Evolutionary conservation across 2,797 vertebrate genomes (phyloP).

Genomic region (Xiphophorus birchmanni): DNA sequence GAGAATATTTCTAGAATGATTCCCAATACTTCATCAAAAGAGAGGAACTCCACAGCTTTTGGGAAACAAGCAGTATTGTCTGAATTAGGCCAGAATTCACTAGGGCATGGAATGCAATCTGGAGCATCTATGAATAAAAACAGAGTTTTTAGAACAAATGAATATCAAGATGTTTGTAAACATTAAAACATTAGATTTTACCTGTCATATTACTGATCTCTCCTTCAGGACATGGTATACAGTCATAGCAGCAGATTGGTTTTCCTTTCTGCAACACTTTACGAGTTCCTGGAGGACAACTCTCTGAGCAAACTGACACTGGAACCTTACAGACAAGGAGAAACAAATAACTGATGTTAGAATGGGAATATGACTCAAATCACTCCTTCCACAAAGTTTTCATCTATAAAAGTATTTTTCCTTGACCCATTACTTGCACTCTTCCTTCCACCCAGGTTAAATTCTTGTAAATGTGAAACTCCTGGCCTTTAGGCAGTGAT

Average conservation of each 20-base stretch:
- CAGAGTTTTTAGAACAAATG: background rate
- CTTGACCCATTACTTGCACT: conserved; percentile 35
- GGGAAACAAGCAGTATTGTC: conserved; percentile 55
- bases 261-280: conserved; percentile 73
- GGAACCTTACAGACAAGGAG: conserved; percentile 58
- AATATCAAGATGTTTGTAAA: background rate
- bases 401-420: background rate
- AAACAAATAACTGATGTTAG: conserved; percentile 20
- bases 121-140: conserved; percentile 11
- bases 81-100: conserved; percentile 70
- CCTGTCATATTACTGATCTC: conserved; percentile 55
- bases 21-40: conserved; percentile 69
- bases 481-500: conserved; percentile 57
- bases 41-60: conserved; percentile 75
- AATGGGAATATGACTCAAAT: background rate
- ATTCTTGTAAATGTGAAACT: conserved; percentile 61
- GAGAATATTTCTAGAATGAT: conserved; percentile 63
- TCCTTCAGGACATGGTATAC: conserved; percentile 77
- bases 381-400: conserved; percentile 13
- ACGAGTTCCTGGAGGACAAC: conserved; percentile 56
- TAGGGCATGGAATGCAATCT: conserved; percentile 63
- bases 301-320: conserved; percentile 66
- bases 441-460: conserved; percentile 62
- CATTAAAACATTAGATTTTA: conserved; percentile 20
- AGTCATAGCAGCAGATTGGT: conserved; percentile 80